Evolutionary conservation across 1,140 invertebrate genomes (phyloP), one percentile per base, ranked within the genome.

Genomic region (Helicoverpa zea): DNA sequence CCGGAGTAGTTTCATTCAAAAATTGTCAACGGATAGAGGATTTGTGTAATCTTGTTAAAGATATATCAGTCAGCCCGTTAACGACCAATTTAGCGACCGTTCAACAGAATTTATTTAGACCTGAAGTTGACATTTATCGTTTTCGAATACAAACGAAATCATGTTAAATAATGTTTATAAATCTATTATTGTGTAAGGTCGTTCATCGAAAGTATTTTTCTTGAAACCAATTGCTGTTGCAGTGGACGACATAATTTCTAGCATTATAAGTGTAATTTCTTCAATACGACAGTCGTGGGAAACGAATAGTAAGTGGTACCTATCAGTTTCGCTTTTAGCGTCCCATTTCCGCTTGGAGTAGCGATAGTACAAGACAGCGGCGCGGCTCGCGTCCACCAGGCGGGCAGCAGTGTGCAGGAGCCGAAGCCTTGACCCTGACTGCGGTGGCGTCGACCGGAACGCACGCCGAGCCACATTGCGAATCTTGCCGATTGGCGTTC

Each of bases 371-470:
- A 85, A 88, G 88, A 83, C 85, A 77, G 83, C 75, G 81, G 58
- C 66, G 56, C 75, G 84, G 79, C 81, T 85, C 81, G 61, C 86
- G 83, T 84, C 82, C 88, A 94, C 91, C 83, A 93, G 91, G 92
- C 89, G 87, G 82, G 87, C 91, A 92, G 91, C 85, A 92, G 87
- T 88, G 89, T 89, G 90, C 90, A 93, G 91, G 89, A 93, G 90
- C 84, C 83, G 87, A 92, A 92, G 91, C 93, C 93, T 94, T 94
- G 93, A 94, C 92, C 93, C 93, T 94, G 92, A 91, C 84, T 89
- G 89, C 87, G 92, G 91, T 94, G 92, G 93, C 93, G 93, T 92
- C 93, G 93, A 94, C 93, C 93, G 93, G 92, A 94, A 94, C 93
- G 93, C 88, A 89, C 90, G 89, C 87, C 87, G 91, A 87, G 85